phyloP scores from a whole-genome alignment of 1,140 invertebrate genomes.

The Aphaenogaster floridana region DNA sequence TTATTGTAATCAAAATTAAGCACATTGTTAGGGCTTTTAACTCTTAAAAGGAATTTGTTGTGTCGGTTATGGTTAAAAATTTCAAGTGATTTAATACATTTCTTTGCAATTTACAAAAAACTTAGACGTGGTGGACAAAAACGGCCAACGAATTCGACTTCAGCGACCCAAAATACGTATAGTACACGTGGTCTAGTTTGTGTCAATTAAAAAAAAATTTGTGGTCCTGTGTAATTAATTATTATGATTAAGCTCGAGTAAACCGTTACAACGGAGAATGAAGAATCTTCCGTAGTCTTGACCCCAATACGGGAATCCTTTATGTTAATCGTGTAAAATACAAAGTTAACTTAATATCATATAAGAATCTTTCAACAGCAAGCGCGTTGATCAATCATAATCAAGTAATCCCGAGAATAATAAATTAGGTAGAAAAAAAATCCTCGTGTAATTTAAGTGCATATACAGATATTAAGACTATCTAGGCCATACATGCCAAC shows the following conservation, averaged over 20 bases:
- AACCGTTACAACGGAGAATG: not conserved
- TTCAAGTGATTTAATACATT: no score
- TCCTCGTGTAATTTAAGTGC: not conserved
- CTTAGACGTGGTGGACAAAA: no score
- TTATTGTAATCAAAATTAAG: no score
- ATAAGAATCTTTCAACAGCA: not conserved
- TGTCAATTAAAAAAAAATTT: no score
- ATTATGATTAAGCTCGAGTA: not conserved
- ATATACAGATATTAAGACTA: not conserved
- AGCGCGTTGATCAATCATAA: not conserved
- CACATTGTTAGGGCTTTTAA: no score
- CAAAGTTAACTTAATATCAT: not conserved
- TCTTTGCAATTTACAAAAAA: no score
- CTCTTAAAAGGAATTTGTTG: no score
- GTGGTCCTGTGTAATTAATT: not conserved
- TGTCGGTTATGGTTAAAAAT: no score
- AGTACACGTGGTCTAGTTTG: no score
- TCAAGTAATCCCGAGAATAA: slow-evolving; percentile 1
- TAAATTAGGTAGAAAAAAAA: not conserved
- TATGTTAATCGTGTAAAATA: not conserved
- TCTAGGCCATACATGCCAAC: not conserved
- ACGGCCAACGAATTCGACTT: no score
- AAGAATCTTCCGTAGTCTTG: not conserved
- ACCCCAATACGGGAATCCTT: not conserved
- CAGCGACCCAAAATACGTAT: no score